Percentiles rank a stretch among this genome's conserved stretches.
phyloP scores from a whole-genome alignment of 2,888 invertebrate genomes.

The Epinotia demarniana region DNA sequence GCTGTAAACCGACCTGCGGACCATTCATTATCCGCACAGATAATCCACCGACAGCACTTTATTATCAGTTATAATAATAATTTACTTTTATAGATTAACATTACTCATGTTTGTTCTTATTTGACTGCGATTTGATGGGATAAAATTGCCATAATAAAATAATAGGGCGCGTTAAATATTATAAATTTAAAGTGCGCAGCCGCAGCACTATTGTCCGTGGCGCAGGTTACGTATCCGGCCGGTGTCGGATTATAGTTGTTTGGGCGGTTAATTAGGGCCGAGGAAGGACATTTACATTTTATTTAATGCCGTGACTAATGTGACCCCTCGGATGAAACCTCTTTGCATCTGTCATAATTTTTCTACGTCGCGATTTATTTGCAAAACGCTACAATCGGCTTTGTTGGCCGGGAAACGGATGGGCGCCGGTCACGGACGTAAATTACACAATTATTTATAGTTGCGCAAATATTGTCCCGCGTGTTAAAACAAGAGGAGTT shows the following conservation, averaged over 20 bases:
- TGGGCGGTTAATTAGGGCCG: conserved; percentile 69
- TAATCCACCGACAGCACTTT: conserved; percentile 82
- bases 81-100: conserved; percentile 83
- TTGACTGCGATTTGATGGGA: conserved; percentile 77
- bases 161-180: conserved; percentile 68
- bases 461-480: conserved; percentile 60
- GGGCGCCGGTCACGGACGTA: conserved; percentile 59
- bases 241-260: conserved; percentile 69
- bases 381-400: conserved; percentile 77
- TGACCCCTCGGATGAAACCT: conserved; percentile 61
- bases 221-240: conserved; percentile 57
- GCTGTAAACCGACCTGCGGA: conserved; percentile 72
- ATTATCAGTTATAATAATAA: conserved; percentile 84
- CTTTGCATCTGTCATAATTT: conserved; percentile 82
- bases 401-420: conserved; percentile 66
- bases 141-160: conserved; percentile 77
- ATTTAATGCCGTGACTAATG: conserved; percentile 80
- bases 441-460: conserved; percentile 73
- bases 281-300: conserved; percentile 69
- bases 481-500: conserved; percentile 61
- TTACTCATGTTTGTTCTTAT: conserved; percentile 82
- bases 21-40: conserved; percentile 80
- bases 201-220: conserved; percentile 56
- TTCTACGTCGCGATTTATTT: conserved; percentile 82
- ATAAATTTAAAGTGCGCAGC: conserved; percentile 57